Evolutionary conservation across 2,113 vertebrate species (phyloP).

Genomic region (Oxyura jamaicensis): DNA sequence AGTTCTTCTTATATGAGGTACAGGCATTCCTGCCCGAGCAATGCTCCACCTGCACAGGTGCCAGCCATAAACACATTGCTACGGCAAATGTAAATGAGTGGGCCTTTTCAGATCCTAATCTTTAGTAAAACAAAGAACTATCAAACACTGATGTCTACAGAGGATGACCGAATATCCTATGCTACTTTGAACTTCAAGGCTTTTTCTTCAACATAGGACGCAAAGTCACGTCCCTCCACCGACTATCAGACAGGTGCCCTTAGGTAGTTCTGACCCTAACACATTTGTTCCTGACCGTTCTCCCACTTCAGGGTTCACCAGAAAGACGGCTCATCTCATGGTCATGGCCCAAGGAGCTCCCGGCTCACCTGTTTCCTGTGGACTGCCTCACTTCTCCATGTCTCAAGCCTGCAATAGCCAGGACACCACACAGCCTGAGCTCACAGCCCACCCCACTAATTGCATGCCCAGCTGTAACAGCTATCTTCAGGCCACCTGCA

Average conservation of each 20-base stretch:
- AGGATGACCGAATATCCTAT: background rate
- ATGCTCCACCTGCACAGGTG: background rate
- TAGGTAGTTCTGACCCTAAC: accelerated
- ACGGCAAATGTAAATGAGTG: background rate
- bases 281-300: background rate
- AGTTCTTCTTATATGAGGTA: background rate
- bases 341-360: background rate
- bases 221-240: background rate
- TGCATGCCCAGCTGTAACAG: accelerated
- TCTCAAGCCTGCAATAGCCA: background rate
- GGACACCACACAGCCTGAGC: background rate
- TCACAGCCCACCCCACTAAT: background rate
- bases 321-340: background rate
- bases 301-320: background rate
- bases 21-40: background rate
- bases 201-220: background rate
- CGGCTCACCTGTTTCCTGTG: background rate
- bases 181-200: background rate
- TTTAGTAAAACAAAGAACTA: too few species aligned
- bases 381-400: background rate
- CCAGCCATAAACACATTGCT: background rate
- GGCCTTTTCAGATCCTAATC: background rate
- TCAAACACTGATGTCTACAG: background rate
- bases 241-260: background rate
- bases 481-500: background rate